phyloP scores from a whole-genome alignment of 2,797 vertebrate genomes.

The Hippoglossus hippoglossus region DNA sequence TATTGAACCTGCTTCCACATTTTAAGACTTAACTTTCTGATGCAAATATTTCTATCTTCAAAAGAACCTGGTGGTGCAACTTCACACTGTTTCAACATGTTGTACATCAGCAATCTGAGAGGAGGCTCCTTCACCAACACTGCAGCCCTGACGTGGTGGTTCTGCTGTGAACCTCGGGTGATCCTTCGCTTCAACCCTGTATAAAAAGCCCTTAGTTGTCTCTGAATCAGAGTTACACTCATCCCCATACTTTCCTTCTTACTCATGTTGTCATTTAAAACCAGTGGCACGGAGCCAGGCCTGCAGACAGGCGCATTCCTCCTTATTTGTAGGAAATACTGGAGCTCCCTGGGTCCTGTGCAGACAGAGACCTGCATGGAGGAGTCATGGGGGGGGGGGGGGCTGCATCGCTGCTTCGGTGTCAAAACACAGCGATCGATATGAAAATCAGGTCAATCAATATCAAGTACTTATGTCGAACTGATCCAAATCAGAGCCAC shows the following conservation, averaged over 20 bases:
- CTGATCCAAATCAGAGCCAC: no score
- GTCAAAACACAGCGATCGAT: no score
- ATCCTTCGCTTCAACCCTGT: no score
- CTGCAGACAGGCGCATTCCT: conserved; percentile 26
- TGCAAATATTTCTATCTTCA: neutral
- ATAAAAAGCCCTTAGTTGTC: neutral
- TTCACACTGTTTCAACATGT: no score
- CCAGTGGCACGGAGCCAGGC: neutral
- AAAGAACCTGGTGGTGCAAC: neutral
- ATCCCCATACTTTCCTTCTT: neutral
- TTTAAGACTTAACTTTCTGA: no score
- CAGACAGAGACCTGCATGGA: no score
- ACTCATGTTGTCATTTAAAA: conserved; percentile 31
- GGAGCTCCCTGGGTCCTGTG: no score
- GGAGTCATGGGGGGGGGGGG: neutral
- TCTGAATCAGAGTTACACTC: neutral
- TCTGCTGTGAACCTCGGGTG: no score
- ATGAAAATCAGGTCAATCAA: no score
- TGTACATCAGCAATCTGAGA: neutral
- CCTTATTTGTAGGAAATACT: neutral
- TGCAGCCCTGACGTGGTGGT: neutral
- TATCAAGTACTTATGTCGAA: no score
- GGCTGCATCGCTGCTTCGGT: neutral
- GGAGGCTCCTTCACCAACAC: neutral
- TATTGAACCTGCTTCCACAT: no score